Evolutionary conservation across 2,113 vertebrate species (phyloP).

Genomic region (Pogona vitticeps): DNA sequence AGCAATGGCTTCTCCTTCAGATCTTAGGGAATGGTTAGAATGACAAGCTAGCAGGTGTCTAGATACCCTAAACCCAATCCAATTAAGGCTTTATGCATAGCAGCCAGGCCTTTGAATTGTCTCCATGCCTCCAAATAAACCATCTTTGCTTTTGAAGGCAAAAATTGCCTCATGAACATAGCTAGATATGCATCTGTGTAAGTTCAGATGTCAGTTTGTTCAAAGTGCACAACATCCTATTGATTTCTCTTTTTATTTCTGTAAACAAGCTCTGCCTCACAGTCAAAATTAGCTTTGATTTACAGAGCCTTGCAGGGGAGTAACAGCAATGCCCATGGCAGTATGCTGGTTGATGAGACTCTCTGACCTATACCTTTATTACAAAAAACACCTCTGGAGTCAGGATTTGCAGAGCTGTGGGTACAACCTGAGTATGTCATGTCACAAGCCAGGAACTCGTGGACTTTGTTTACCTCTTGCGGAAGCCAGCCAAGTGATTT

Average conservation of each 20-base stretch:
- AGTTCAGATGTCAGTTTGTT: too few relatives aligned
- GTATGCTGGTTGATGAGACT: not conserved
- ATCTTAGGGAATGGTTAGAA: not conserved
- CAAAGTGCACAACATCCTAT: not conserved
- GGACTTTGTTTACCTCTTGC: not conserved
- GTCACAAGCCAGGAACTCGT: not conserved
- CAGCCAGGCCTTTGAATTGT: not conserved
- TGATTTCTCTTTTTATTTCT: conserved; percentile 3
- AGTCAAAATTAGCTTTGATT: conserved; percentile 21
- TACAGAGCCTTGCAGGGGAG: not conserved
- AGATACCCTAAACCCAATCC: not conserved
- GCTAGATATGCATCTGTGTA: not conserved
- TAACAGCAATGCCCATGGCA: conserved; percentile 2
- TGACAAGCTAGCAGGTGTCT: not conserved
- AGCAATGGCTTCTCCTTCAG: not conserved
- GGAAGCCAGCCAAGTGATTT: not conserved
- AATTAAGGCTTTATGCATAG: not conserved
- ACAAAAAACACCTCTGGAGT: conserved; percentile 7
- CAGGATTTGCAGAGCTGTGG: not conserved
- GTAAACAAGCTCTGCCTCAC: not conserved
- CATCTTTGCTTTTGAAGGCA: not conserved
- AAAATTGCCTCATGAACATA: not conserved
- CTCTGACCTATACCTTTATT: conserved; percentile 1
- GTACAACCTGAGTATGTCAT: not conserved
- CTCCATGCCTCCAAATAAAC: not conserved